Evolutionary conservation across 2,888 invertebrate species (phyloP).

Genomic region (Cepaea hortensis): DNA sequence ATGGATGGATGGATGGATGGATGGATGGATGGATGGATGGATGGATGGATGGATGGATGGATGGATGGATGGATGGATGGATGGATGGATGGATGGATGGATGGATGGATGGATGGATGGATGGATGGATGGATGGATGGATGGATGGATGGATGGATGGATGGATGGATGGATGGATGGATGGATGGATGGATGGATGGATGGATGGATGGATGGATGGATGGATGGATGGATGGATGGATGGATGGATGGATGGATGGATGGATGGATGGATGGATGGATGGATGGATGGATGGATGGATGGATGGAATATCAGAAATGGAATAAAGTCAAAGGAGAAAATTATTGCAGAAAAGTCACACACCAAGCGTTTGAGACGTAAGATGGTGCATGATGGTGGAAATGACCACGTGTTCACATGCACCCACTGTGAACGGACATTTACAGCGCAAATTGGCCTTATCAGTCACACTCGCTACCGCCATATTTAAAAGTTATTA

Average conservation of each 20-base stretch:
- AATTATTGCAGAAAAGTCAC: too few relatives aligned
- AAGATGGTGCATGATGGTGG: too few relatives aligned
- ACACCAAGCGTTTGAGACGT: too few relatives aligned
- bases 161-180: slow-evolving; percentile 13
- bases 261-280: slow-evolving; percentile 13
- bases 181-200: slow-evolving; percentile 1
- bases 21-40: background rate
- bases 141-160: slow-evolving; percentile 13
- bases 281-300: slow-evolving; percentile 13
- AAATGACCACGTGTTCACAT: too few relatives aligned
- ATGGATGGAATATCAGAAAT: too few relatives aligned
- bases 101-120: background rate
- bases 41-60: background rate
- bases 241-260: slow-evolving; percentile 13
- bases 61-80: background rate
- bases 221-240: slow-evolving; percentile 13
- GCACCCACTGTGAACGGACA: too few relatives aligned
- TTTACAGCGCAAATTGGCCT: too few relatives aligned
- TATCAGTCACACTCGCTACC: too few relatives aligned
- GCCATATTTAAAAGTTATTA: too few relatives aligned
- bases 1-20: background rate
- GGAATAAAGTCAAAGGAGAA: too few relatives aligned
- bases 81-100: background rate
- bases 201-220: slow-evolving; percentile 10
- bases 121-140: slow-evolving; percentile 10